Conservation (phyloP, 1,140 invertebrate species). For the Archivesica marissinica region DNA sequence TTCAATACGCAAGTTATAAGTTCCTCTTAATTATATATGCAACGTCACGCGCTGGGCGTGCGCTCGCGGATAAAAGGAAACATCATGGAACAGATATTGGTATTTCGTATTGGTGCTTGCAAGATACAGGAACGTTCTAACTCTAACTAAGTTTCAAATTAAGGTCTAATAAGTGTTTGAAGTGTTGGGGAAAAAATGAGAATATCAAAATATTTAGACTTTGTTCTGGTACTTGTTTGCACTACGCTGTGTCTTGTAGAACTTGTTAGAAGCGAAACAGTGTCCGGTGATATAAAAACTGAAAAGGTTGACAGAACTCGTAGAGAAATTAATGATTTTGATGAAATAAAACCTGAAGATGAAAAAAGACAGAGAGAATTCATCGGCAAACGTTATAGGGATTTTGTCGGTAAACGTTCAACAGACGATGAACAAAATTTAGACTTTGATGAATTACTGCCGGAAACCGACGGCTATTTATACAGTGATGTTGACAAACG, state of each 20-base stretch:
- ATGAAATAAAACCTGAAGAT: slow-evolving; percentile 34
- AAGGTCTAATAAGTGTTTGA: not conserved
- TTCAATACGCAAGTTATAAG: not conserved
- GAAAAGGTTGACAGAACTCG: slow-evolving; percentile 40
- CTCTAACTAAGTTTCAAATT: not conserved
- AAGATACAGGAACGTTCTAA: not conserved
- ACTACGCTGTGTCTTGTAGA: not conserved
- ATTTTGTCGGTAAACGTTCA: slow-evolving; percentile 27
- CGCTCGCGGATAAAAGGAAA: slow-evolving; percentile 27
- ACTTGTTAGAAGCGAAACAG: not conserved
- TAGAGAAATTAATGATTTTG: slow-evolving; percentile 52
- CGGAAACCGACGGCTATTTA: not conserved
- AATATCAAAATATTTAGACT: slow-evolving; percentile 7
- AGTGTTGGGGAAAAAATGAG: slow-evolving; percentile 41
- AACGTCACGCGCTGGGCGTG: slow-evolving; percentile 46
- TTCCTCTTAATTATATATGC: slow-evolving; percentile 25
- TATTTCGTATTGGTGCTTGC: slow-evolving; percentile 41
- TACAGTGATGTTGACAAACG: slow-evolving; percentile 39
- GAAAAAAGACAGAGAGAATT: slow-evolving; percentile 55
- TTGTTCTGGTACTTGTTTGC: not conserved
- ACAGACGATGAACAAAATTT: slow-evolving; percentile 6
- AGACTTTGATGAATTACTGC: not conserved
- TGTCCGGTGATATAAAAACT: not conserved
- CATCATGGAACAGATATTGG: slow-evolving; percentile 30
- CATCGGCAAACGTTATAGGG: slow-evolving; percentile 32